These are phyloP conservation scores for Anoura caudifer DNA, from an alignment of 2,113 vertebrate species.

Conservation along the genomic window DNA sequence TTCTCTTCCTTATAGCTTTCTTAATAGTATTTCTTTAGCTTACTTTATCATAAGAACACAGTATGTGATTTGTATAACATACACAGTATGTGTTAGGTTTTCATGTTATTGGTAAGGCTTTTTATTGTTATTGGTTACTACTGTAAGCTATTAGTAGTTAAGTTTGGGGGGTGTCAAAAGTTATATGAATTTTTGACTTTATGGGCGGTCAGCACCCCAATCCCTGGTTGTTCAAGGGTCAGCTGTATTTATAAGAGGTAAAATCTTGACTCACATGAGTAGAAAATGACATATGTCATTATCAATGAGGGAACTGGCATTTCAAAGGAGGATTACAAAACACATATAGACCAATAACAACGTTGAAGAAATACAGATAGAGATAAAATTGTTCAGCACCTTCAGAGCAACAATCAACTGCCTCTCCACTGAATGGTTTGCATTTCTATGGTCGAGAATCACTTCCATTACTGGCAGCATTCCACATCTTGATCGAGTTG, in stretches of 20 bases:
- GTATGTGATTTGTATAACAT: neutral
- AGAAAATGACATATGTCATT: neutral
- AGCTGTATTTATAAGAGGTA: neutral
- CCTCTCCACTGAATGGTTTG: neutral
- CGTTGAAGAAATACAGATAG: neutral
- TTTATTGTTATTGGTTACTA: neutral
- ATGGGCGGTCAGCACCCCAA: neutral
- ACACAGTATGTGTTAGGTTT: neutral
- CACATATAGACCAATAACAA: neutral
- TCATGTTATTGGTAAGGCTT: neutral
- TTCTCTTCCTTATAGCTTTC: neutral
- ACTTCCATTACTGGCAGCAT: neutral
- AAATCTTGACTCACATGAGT: neutral
- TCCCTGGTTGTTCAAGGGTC: neutral
- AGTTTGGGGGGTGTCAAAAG: neutral
- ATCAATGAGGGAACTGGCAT: neutral
- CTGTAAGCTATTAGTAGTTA: neutral
- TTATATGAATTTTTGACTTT: neutral
- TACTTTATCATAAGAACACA: neutral
- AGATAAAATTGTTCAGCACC: neutral
- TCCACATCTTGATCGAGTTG: neutral
- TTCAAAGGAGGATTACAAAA: neutral
- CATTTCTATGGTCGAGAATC: neutral
- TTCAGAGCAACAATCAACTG: neutral
- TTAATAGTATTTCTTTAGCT: neutral